phyloP scores from a whole-genome alignment of 2,888 invertebrate genomes.

The Tenthredo livida region DNA sequence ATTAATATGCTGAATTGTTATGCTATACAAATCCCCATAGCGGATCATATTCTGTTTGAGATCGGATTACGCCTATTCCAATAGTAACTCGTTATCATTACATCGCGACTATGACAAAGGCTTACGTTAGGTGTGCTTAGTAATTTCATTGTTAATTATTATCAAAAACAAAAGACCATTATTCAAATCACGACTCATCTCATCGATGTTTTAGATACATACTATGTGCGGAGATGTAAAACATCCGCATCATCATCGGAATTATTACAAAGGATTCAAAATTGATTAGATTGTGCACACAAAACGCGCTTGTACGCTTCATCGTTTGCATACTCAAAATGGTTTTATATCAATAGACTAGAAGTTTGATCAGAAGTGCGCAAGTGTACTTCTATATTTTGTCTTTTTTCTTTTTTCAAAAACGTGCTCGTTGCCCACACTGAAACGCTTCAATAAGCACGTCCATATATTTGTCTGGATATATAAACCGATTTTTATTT shows the following conservation, averaged over 20 bases:
- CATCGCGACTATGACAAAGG: background rate
- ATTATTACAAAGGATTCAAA: background rate
- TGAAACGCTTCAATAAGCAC: too few species aligned
- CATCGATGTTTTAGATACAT: background rate
- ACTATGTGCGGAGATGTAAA: background rate
- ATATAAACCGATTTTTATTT: background rate
- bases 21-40: background rate
- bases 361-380: too few species aligned
- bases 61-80: background rate
- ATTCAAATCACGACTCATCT: conserved; percentile 23
- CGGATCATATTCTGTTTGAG: background rate
- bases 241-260: background rate
- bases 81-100: background rate
- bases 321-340: too few species aligned
- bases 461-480: background rate
- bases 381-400: too few species aligned
- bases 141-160: background rate
- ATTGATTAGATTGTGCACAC: background rate
- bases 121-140: background rate
- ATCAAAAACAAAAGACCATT: background rate
- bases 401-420: too few species aligned
- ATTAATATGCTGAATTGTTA: background rate
- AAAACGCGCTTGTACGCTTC: background rate
- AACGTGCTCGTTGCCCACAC: too few species aligned
- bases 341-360: too few species aligned